Percentiles rank a stretch among this genome's conserved stretches.
Conservation (phyloP, 2,888 invertebrate genomes). For the Macrosiphum euphorbiae region DNA sequence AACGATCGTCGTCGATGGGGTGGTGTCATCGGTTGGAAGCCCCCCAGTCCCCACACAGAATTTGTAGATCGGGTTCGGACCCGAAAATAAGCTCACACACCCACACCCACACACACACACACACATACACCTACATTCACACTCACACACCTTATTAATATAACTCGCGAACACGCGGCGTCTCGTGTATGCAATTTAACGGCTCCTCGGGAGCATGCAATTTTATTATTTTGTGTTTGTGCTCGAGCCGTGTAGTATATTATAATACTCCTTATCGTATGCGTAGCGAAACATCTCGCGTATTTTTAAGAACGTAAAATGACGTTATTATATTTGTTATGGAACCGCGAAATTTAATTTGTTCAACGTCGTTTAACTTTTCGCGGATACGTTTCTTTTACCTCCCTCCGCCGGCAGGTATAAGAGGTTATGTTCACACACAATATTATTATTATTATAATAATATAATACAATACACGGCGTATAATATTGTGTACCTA, state of each 20-base stretch:
- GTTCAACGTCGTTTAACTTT: slow-evolving; percentile 19
- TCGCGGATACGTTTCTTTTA: neutral
- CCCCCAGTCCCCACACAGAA: neutral
- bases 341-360: slow-evolving; percentile 1
- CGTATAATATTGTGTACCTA: neutral
- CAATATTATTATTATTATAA: neutral
- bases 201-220: neutral
- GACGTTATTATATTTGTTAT: neutral
- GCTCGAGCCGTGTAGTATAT: neutral
- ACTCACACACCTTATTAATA: neutral
- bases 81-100: neutral
- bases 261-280: neutral
- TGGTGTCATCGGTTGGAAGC: neutral
- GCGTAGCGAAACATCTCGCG: neutral
- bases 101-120: neutral
- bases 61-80: neutral
- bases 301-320: slow-evolving; percentile 19
- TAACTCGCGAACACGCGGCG: slow-evolving; percentile 14
- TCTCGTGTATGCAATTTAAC: slow-evolving; percentile 45
- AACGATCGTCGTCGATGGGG: neutral
- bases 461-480: neutral
- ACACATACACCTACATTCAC: neutral
- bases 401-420: neutral
- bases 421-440: neutral
- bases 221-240: neutral